Conservation (phyloP, 2,113 vertebrate genomes). For the Labeo rohita region DNA sequence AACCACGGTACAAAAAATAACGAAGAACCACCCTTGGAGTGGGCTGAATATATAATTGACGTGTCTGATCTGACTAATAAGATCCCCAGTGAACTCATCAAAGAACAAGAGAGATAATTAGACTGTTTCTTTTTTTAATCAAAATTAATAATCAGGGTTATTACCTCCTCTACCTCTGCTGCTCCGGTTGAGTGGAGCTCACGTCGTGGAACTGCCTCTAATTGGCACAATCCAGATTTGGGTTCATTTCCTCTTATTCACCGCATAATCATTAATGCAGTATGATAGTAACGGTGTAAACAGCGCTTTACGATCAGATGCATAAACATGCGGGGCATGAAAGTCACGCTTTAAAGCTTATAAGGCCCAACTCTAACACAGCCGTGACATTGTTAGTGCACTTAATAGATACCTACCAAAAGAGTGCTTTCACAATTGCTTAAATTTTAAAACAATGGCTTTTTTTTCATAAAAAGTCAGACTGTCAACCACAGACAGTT, state of each 20-base stretch:
- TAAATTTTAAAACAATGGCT: neutral
- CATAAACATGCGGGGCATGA: neutral
- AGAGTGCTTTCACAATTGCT: neutral
- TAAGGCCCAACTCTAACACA: neutral
- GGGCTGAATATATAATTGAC: slow-evolving; percentile 67
- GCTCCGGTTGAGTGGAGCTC: slow-evolving; percentile 23
- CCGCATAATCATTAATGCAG: neutral
- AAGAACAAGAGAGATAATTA: slow-evolving; percentile 72
- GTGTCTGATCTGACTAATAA: slow-evolving; percentile 72
- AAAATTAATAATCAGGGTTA: slow-evolving; percentile 65
- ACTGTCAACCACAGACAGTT: neutral
- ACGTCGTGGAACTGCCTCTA: slow-evolving; percentile 16
- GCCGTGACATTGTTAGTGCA: neutral
- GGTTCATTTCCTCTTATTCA: slow-evolving; percentile 2
- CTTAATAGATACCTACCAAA: neutral
- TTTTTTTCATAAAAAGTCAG: neutral
- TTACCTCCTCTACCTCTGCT: slow-evolving; percentile 26
- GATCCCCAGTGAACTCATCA: slow-evolving; percentile 75
- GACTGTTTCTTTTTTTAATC: slow-evolving; percentile 65
- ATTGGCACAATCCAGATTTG: slow-evolving; percentile 41
- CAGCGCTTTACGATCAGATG: neutral
- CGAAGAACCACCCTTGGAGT: slow-evolving; percentile 48
- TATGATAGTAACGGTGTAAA: slow-evolving; percentile 4
- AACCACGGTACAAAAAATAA: slow-evolving; percentile 46
- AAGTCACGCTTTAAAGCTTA: neutral